phyloP scores from a whole-genome alignment of 2,113 vertebrate species.

The Ramphastos sulfuratus region DNA sequence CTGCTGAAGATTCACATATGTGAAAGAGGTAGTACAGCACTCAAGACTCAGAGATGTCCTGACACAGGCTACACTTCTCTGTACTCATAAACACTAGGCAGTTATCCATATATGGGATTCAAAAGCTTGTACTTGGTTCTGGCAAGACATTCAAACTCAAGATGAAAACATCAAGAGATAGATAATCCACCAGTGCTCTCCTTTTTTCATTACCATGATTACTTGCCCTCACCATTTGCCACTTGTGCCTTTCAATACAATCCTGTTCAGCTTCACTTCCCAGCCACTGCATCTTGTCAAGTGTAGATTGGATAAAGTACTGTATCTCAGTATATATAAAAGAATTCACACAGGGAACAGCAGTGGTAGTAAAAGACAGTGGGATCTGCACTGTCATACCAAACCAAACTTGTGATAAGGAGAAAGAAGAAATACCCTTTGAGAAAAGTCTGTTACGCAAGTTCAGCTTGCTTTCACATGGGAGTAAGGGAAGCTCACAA shows the following conservation, averaged over 20 bases:
- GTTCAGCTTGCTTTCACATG: neutral
- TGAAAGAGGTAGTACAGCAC: neutral
- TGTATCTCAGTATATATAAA: neutral
- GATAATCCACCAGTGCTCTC: neutral
- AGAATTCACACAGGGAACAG: neutral
- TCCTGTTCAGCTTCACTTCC: neutral
- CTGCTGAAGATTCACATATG: neutral
- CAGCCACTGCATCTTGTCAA: neutral
- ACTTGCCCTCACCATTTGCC: neutral
- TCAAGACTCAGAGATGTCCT: neutral
- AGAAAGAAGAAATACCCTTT: neutral
- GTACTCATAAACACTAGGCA: accelerated
- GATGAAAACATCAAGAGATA: neutral
- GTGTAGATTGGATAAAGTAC: neutral
- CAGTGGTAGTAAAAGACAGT: neutral
- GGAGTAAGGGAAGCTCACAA: neutral
- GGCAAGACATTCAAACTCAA: neutral
- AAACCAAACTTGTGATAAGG: neutral
- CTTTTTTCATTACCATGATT: neutral
- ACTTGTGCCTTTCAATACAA: neutral
- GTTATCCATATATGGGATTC: neutral
- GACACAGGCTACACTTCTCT: neutral
- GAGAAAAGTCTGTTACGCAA: neutral
- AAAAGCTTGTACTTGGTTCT: neutral
- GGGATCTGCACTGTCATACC: neutral